Conservation (phyloP, 1,140 invertebrate genomes). For the Andrena cerasifolii region DNA sequence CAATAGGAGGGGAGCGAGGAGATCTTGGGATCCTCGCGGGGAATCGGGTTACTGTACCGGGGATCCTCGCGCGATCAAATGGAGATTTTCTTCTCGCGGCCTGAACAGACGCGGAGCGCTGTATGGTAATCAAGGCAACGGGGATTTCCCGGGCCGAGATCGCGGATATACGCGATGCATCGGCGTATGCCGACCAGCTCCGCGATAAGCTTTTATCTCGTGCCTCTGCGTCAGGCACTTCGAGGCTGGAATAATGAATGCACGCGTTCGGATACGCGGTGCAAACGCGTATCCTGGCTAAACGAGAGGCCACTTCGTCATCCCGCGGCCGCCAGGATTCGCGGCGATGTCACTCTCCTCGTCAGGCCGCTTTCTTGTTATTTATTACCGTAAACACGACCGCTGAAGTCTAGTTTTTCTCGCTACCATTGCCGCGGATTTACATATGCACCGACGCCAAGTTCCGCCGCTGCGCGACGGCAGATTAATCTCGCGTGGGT, state of each 20-base stretch:
- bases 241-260: constrained; percentile 23
- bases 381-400: constrained; percentile 57
- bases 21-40: constrained; percentile 12
- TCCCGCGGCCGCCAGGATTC: no score
- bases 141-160: constrained; percentile 53
- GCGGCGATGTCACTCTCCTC: constrained; percentile 28
- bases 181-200: no score
- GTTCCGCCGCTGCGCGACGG: constrained; percentile 12
- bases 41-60: constrained; percentile 60
- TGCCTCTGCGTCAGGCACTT: constrained; percentile 45
- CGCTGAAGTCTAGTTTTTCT: constrained; percentile 43
- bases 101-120: not conserved
- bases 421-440: constrained; percentile 25
- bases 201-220: constrained; percentile 56
- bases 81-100: constrained; percentile 52
- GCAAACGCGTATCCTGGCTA: constrained; percentile 43
- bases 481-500: constrained; percentile 45
- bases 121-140: constrained; percentile 50
- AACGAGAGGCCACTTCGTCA: constrained; percentile 56
- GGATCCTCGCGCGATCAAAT: constrained; percentile 39
- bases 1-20: no score
- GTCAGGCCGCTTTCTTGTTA: constrained; percentile 36
- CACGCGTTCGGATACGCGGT: no score
- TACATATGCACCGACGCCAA: constrained; percentile 8
- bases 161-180: constrained; percentile 24